Conservation (phyloP, 2,888 invertebrate species). For the Lomographa bimaculata region DNA sequence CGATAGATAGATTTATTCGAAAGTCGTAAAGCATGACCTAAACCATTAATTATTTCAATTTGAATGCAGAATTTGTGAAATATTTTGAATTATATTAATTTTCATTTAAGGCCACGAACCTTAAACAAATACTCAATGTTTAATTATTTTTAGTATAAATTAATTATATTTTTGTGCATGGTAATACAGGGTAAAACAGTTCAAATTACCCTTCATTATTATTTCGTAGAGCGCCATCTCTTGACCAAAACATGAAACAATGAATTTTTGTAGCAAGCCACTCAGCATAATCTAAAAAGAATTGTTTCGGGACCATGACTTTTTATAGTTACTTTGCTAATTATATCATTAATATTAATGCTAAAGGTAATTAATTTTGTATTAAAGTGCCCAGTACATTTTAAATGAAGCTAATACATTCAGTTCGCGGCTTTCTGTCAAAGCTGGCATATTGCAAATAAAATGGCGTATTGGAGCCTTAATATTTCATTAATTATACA, state of each 20-base stretch:
- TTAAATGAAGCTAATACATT: too few species aligned
- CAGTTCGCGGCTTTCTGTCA: too few species aligned
- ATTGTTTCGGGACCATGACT: constrained; percentile 64
- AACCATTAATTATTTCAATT: neutral
- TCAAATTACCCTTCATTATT: constrained; percentile 45
- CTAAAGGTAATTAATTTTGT: constrained; percentile 1
- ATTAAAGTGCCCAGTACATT: too few species aligned
- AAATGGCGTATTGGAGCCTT: too few species aligned
- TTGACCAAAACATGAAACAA: constrained; percentile 48
- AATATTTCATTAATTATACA: too few species aligned
- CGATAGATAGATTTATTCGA: constrained; percentile 7
- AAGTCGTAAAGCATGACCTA: constrained; percentile 8
- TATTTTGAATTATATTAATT: too few species aligned
- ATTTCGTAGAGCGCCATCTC: constrained; percentile 34
- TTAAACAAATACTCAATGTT: constrained; percentile 55
- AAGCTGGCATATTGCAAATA: too few species aligned
- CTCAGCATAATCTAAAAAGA: constrained; percentile 35
- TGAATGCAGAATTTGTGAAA: constrained; percentile 1
- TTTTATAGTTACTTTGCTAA: constrained; percentile 41
- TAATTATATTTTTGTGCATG: constrained; percentile 51
- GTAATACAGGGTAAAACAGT: constrained; percentile 61
- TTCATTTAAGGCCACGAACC: too few species aligned
- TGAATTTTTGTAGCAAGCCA: constrained; percentile 47
- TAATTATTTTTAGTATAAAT: constrained; percentile 48
- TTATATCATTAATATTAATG: constrained; percentile 10